phyloP scores from a whole-genome alignment of 2,888 invertebrate genomes.

The Eucriotettix oculatus region DNA sequence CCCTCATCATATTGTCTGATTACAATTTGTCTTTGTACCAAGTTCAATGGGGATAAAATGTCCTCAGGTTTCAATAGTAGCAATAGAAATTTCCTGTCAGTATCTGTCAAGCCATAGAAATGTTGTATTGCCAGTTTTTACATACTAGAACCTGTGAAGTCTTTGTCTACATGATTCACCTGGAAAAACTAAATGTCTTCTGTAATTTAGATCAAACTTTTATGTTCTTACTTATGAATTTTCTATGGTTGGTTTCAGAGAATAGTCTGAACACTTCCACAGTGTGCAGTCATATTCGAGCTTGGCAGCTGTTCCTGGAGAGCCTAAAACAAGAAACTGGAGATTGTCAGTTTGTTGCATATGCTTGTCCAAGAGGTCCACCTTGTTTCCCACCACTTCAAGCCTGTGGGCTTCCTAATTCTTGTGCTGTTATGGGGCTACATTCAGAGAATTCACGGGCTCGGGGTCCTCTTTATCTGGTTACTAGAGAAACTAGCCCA shows the following conservation, averaged over 20 bases:
- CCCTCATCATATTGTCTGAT: no score
- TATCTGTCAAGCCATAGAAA: no score
- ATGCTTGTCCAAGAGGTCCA: slow-evolving; percentile 34
- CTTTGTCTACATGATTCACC: no score
- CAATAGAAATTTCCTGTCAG: no score
- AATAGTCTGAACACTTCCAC: slow-evolving; percentile 29
- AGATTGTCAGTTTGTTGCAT: slow-evolving; percentile 34
- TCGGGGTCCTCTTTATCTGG: slow-evolving; percentile 35
- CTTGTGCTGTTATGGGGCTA: slow-evolving; percentile 19
- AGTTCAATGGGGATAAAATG: no score
- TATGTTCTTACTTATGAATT: no score
- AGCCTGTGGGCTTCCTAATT: slow-evolving; percentile 9
- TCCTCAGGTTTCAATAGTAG: no score
- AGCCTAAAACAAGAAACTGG: slow-evolving; percentile 22
- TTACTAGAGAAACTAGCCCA: slow-evolving; percentile 30
- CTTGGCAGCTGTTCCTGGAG: slow-evolving; percentile 35
- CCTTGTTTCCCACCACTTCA: slow-evolving; percentile 32
- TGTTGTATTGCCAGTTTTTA: no score
- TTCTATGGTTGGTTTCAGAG: slow-evolving; percentile 25
- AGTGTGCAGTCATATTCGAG: slow-evolving; percentile 40
- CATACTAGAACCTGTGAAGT: no score
- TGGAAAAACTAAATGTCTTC: no score
- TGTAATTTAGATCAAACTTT: no score
- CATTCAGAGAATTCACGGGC: slow-evolving; percentile 25
- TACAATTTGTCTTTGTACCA: no score